phyloP scores from a whole-genome alignment of 2,888 invertebrate species.

The Mesochorus sp. region DNA sequence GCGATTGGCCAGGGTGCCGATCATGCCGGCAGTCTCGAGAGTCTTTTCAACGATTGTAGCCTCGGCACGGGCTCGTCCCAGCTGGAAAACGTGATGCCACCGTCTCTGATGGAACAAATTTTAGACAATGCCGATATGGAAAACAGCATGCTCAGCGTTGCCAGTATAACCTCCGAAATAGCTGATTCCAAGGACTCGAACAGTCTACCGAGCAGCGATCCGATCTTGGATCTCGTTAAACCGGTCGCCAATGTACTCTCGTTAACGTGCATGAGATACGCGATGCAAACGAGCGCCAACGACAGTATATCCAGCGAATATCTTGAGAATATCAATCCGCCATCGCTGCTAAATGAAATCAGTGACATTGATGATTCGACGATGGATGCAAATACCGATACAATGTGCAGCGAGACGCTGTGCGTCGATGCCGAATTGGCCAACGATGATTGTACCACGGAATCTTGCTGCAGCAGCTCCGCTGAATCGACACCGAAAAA shows the following conservation, averaged over 20 bases:
- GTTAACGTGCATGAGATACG: conserved; percentile 78
- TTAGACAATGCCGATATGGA: conserved; percentile 86
- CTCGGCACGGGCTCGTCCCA: conserved; percentile 86
- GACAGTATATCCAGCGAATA: conserved; percentile 84
- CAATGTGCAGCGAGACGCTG: conserved; percentile 83
- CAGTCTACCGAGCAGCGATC: conserved; percentile 78
- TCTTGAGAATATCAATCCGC: conserved; percentile 88
- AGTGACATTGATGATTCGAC: conserved; percentile 84
- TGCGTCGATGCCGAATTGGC: conserved; percentile 84
- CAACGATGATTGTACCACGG: conserved; percentile 84
- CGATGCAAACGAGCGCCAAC: conserved; percentile 80
- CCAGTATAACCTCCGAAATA: conserved; percentile 91
- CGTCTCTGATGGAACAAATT: conserved; percentile 89
- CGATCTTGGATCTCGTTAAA: conserved; percentile 85
- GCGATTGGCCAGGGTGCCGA: conserved; percentile 85
- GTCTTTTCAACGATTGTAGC: conserved; percentile 84
- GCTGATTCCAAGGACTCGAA: conserved; percentile 84
- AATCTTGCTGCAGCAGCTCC: conserved; percentile 85
- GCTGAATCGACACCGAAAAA: conserved; percentile 90
- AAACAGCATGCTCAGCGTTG: conserved; percentile 92
- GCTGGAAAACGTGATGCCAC: conserved; percentile 92
- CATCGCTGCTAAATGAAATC: conserved; percentile 88
- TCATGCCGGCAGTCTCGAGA: conserved; percentile 86
- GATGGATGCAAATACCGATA: conserved; percentile 80
- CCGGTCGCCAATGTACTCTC: conserved; percentile 83